Percentiles rank a stretch among this genome's conserved stretches.
These are phyloP conservation scores for Podargus strigoides DNA, from an alignment of 2,797 vertebrate species.

Conservation along the genomic window DNA sequence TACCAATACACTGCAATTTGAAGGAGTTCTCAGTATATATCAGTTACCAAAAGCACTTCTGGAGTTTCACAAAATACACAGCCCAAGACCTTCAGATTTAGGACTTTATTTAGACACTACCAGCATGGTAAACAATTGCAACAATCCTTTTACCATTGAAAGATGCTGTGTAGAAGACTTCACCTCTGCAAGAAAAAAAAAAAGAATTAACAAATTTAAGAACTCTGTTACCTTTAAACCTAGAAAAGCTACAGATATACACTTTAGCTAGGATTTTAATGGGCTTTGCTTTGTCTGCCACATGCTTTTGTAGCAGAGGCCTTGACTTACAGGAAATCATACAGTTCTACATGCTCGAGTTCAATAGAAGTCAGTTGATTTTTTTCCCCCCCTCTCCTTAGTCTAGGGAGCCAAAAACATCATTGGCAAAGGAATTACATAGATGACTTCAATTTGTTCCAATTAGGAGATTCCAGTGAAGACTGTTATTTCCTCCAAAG, in stretches of 20 bases:
- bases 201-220: neutral
- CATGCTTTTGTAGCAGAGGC: neutral
- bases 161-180: conserved; percentile 62
- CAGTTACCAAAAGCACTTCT: neutral
- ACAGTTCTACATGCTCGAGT: neutral
- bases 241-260: neutral
- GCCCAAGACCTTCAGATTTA: neutral
- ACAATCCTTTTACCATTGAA: conserved; percentile 56
- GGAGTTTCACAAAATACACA: neutral
- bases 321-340: neutral
- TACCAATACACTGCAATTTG: neutral
- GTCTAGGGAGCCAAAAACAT: neutral
- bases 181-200: conserved; percentile 71
- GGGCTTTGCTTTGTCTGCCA: neutral
- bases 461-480: neutral
- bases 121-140: neutral
- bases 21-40: neutral
- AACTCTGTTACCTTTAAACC: neutral
- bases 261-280: neutral
- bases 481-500: neutral
- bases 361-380: neutral
- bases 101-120: conserved; percentile 86
- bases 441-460: neutral
- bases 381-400: neutral
- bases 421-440: neutral